These are phyloP conservation scores for Salvelinus sp. DNA, from an alignment of 2,113 vertebrate species.

Conservation along the genomic window DNA sequence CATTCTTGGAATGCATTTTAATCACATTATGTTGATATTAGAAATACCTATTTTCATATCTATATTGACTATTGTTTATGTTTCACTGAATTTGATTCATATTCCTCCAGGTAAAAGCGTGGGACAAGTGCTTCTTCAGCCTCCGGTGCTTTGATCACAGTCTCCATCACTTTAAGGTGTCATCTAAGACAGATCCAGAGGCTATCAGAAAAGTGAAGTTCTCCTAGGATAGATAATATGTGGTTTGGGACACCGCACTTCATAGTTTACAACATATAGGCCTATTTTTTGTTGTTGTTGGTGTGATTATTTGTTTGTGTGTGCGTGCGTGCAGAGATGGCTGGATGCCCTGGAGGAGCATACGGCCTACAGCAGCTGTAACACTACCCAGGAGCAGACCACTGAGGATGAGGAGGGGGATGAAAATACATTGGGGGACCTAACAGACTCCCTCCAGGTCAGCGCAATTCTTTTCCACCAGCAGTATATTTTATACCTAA, in stretches of 20 bases:
- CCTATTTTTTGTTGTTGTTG: no score
- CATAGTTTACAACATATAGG: no score
- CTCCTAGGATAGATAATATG: no score
- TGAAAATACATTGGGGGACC: slow-evolving; percentile 62
- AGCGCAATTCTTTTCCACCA: not conserved
- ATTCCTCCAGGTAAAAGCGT: slow-evolving; percentile 80
- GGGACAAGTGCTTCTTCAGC: slow-evolving; percentile 85
- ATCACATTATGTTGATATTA: not conserved
- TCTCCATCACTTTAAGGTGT: slow-evolving; percentile 84
- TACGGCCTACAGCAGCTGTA: slow-evolving; percentile 83
- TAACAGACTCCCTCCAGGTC: slow-evolving; percentile 84
- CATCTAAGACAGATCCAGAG: slow-evolving; percentile 76
- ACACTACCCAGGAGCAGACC: slow-evolving; percentile 78
- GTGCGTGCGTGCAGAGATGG: slow-evolving; percentile 77
- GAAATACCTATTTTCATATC: not conserved
- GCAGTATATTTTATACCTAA: not conserved
- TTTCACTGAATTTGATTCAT: slow-evolving; percentile 2
- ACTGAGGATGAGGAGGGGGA: slow-evolving; percentile 77
- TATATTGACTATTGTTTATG: not conserved
- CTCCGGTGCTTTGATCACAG: slow-evolving; percentile 88
- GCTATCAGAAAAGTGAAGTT: slow-evolving; percentile 84
- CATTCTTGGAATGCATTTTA: not conserved
- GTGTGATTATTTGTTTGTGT: not conserved
- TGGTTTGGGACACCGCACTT: no score
- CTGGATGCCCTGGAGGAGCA: slow-evolving; percentile 88